Base-by-base conservation (phyloP, 2,113 vertebrate species). In the Nothocercus julius region DNA sequence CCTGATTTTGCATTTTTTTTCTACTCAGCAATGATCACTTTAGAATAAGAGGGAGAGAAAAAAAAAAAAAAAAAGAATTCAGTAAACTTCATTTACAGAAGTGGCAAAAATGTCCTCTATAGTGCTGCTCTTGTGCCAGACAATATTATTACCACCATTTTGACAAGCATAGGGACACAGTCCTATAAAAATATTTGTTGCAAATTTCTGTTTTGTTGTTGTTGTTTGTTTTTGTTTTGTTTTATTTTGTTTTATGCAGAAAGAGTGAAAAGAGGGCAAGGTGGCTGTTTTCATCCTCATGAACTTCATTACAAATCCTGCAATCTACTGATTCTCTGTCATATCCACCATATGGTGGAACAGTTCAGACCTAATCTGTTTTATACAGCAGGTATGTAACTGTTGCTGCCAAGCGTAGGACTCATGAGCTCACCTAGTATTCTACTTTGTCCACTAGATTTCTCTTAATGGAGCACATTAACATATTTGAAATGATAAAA, bases 401-500 rank as follows among this genome's bases (percentile, higher is more conserved):
- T 74, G 11, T 28, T 83, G 25, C 8, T 87, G 3, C 10, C 9
- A 28, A 11, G 27, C 5, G 11, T 67, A 19, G 22, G 12, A 82
- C 24, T 32, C 7, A 36, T 83, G 87, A 77, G 8, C 6, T 92
- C 92, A 73, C 22, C 32, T 87, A 61, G 51, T 89, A 93, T 74
- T 40, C 42, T 68, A 58, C 44, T 89, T 72, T 82, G 24, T 77
- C 73, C n/a, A 63, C 61, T 95, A 68, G 42, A 74, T 85, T 67
- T 87, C 89, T 27, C 56, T 25, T 91, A 86, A 59, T 53, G 51
- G 75, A 92, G 53, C 12, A 45, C 24, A 69, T 74, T 89, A 61
- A 56, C 73, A 79, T 45, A 28, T 38, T 77, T 89, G 62, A 89
- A 82, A 73, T 62, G 3, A 44, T 54, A 82, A 85, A 89, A 92